Evolutionary conservation across 2,888 invertebrate genomes (phyloP), one percentile per base, ranked within the genome.

Genomic region (Penaeus monodon): DNA sequence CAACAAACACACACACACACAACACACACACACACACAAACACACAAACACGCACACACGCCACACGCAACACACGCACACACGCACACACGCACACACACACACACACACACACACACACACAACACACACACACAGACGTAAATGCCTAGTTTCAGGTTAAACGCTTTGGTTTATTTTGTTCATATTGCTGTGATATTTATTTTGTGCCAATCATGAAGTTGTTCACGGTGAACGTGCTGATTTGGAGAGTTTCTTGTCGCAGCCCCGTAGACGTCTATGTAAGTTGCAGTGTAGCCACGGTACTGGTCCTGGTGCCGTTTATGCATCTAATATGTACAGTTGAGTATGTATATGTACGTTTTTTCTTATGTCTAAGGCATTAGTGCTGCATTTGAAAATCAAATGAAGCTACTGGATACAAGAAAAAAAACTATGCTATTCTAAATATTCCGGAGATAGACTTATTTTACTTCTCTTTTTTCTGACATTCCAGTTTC

Each of bases 271-370:
- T 87, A 87, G 86, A 44, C 49, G 73, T 82, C 82, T 87, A 83
- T 87, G 86, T n/a, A n/a, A n/a, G n/a, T n/a, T n/a, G n/a, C n/a
- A n/a, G n/a, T 82, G 83, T 87, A 87, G 86, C 82, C 83, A 65
- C 83, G 57, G 49, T 10, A 85, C 44, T 82, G 83, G 82, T 70
- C 83, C 86, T 27, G 44, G 82, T 68, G 86, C 86, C 77, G 81
- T 83, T 87, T 87, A 87, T 87, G 86, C 86, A 87, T 87, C 82
- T 87, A 87, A 83, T 87, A 87, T 87, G 86, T 87, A 87, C 86
- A 87, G 86, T 87, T 87, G 86, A 83, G 86, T 87, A 83, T 82
- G 86, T 87, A 87, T 83, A 83, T 87, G 83, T 87, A 78, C 79
- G 73, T 82, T 87, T 79, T n/a, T 79, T 79, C 83, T 87, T 76